These are phyloP conservation scores for Napeogenes sylphis DNA, from an alignment of 2,888 invertebrate genomes.

Conservation along the genomic window DNA sequence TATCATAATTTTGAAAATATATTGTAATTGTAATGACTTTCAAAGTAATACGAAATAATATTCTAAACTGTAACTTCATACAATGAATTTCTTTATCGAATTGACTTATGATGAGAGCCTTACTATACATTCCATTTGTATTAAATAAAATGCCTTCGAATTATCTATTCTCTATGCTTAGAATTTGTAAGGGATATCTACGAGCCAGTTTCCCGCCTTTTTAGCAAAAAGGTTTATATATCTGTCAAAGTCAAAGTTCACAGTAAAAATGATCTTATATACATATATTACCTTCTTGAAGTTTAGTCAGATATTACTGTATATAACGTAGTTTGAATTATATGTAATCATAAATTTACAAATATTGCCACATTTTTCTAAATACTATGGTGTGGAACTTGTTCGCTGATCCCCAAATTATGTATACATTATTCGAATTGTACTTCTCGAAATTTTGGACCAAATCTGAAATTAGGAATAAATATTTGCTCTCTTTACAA, in stretches of 20 bases:
- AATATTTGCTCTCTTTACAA: conserved; percentile 60
- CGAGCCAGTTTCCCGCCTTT: conserved; percentile 12
- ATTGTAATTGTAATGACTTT: background rate
- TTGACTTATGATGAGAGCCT: conserved; percentile 69
- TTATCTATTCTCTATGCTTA: conserved; percentile 53
- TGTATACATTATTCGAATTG: conserved; percentile 10
- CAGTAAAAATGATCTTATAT: background rate
- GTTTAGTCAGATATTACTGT: too few species aligned
- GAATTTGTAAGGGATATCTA: conserved; percentile 19
- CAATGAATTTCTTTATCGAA: conserved; percentile 22
- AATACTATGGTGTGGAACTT: background rate
- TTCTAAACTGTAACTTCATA: conserved; percentile 8
- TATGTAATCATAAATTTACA: background rate
- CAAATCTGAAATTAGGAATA: conserved; percentile 52
- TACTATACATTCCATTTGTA: conserved; percentile 75
- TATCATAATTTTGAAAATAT: too few species aligned
- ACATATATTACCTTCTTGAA: too few species aligned
- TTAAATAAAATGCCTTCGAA: conserved; percentile 64
- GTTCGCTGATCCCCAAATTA: conserved; percentile 2
- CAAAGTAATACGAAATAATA: background rate
- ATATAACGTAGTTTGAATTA: too few species aligned
- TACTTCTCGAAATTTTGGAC: conserved; percentile 58
- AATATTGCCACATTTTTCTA: too few species aligned
- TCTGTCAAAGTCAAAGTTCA: background rate
- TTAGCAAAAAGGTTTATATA: background rate